A percentile compares a stretch with the other conserved stretches of the same genome.
Conservation (phyloP, 2,113 vertebrate species). For the Polypterus bichir region DNA sequence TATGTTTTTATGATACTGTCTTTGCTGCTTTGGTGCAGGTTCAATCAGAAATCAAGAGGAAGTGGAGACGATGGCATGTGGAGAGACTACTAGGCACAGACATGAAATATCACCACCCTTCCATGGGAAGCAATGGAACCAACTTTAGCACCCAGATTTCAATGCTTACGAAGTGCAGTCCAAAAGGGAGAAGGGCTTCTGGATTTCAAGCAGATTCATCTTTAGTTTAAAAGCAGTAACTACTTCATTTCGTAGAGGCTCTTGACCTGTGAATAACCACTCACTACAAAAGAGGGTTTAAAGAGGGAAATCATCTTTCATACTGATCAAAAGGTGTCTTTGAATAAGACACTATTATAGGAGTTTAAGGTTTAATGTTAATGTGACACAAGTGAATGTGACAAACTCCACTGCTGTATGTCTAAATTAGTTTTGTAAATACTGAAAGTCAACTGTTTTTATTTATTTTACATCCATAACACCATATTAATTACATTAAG, state of each 20-base stretch:
- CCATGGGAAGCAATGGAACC: slow-evolving; percentile 72
- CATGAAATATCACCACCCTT: slow-evolving; percentile 76
- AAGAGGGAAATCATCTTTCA: too few species aligned
- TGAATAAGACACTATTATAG: too few species aligned
- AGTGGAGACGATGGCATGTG: slow-evolving; percentile 86
- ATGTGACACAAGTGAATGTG: too few species aligned
- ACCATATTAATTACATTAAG: background rate
- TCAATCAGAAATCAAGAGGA: slow-evolving; percentile 83
- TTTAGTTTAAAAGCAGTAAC: slow-evolving; percentile 40
- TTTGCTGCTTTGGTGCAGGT: slow-evolving; percentile 49
- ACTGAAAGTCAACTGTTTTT: too few species aligned
- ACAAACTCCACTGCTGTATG: background rate
- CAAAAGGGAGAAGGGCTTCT: slow-evolving; percentile 58
- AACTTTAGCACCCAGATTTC: slow-evolving; percentile 93
- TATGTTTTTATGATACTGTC: background rate
- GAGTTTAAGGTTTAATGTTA: too few species aligned
- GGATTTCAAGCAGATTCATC: slow-evolving; percentile 70
- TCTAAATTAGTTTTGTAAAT: background rate
- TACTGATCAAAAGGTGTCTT: too few species aligned
- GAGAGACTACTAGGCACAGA: slow-evolving; percentile 67
- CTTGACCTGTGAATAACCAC: too few species aligned
- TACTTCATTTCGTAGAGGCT: background rate
- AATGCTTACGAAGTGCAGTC: slow-evolving; percentile 81
- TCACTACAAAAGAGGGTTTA: too few species aligned
- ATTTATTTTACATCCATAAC: background rate